Percentiles rank a stretch among this genome's conserved stretches.
Conservation (phyloP, 2,797 vertebrate genomes). For the Rhinogobio ventralis region DNA sequence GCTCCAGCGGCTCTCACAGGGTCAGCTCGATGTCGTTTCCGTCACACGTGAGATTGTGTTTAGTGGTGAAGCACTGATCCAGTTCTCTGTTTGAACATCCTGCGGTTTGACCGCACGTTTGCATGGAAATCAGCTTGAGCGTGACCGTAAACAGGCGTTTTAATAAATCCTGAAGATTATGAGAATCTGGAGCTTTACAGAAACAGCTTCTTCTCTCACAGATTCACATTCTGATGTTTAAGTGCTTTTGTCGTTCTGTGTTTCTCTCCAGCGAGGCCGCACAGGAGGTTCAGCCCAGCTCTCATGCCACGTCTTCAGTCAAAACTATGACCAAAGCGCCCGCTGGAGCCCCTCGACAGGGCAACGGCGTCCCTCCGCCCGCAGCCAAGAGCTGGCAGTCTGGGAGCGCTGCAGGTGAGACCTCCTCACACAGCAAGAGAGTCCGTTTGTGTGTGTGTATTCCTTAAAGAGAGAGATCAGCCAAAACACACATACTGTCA, state of each 20-base stretch:
- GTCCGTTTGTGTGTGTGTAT: neutral
- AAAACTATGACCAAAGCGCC: constrained; percentile 61
- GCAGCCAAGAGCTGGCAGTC: constrained; percentile 58
- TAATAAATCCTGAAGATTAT: too few species aligned
- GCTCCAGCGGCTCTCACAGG: neutral
- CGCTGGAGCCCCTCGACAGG: constrained; percentile 71
- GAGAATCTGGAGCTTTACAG: neutral
- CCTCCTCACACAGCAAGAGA: too few species aligned
- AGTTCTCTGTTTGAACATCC: neutral
- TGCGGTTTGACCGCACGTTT: neutral
- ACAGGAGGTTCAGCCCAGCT: constrained; percentile 68
- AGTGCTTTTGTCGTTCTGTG: neutral
- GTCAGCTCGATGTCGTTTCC: neutral
- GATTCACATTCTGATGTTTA: constrained; percentile 48
- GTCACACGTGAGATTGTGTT: neutral
- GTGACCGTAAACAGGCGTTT: neutral
- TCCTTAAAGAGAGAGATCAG: too few species aligned
- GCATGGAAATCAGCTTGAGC: neutral
- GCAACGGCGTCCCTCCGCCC: constrained; percentile 55
- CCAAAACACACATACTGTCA: neutral
- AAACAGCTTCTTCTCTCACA: neutral
- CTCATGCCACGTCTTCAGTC: constrained; percentile 67
- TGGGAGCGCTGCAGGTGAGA: constrained; percentile 49
- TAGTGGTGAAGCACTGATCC: neutral
- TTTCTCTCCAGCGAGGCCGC: constrained; percentile 70